These are phyloP conservation scores for Zaprionus taronus DNA, from an alignment of 1,140 invertebrate species.

Conservation along the genomic window DNA sequence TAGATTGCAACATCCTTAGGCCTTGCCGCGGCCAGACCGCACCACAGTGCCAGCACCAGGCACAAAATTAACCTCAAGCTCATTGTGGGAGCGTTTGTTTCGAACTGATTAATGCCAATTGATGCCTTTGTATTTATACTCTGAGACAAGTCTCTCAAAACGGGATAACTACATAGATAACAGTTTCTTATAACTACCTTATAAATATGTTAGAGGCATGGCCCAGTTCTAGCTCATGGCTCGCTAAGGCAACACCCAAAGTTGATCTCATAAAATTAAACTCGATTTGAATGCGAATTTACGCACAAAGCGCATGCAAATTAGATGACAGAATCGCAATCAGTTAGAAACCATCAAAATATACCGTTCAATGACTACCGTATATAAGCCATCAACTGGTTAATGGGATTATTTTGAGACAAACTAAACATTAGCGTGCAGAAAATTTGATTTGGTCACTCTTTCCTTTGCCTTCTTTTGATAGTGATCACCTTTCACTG, in stretches of 20 bases:
- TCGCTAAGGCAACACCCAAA: conserved; percentile 3
- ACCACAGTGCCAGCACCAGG: conserved; percentile 31
- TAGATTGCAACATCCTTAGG: conserved; percentile 3
- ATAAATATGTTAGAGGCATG: neutral
- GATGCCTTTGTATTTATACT: conserved; percentile 39
- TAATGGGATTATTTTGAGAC: neutral
- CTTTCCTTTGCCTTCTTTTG: neutral
- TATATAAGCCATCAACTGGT: neutral
- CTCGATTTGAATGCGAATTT: conserved; percentile 1
- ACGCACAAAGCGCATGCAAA: conserved; percentile 5
- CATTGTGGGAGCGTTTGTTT: conserved; percentile 35
- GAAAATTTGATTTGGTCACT: neutral
- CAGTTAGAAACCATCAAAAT: conserved; percentile 4
- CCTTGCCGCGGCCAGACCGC: conserved; percentile 18
- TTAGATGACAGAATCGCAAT: neutral
- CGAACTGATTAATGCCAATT: conserved; percentile 34
- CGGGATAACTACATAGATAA: neutral
- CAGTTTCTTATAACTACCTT: neutral
- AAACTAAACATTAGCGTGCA: neutral
- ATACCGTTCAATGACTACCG: neutral
- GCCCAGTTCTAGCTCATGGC: neutral
- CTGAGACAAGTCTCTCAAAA: neutral
- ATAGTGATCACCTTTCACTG: neutral
- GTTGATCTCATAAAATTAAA: neutral
- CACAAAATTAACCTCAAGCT: conserved; percentile 26